Base-by-base conservation (phyloP, 2,888 invertebrate genomes). In the Pterostichus niger region DNA sequence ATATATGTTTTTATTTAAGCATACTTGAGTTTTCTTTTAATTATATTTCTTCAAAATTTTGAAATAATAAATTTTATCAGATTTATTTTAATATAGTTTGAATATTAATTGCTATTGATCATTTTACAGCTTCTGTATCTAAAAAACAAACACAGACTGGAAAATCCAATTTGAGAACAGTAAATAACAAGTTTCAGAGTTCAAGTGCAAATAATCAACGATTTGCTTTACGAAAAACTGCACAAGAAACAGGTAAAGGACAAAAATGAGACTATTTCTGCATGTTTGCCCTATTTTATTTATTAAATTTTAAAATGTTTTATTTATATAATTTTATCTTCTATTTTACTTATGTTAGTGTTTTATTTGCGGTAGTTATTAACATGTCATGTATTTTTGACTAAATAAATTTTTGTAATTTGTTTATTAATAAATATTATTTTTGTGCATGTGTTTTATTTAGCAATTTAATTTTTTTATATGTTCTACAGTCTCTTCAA, bases 1-100 rank as follows among this genome's bases (percentile, higher is more conserved):
- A 77, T 54, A 52, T 77, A 61, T 61, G 17, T 77, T 59, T 77
- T 56, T 80, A 71, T 52, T 64, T 71, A 24, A 64, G 49, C 35
- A 15, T 64, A 15, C 31, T 71, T 13, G 64, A 64, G 64, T 52
- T 80, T 49, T 35, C n/a, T 68, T 68, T 49, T 52, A 40, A 7
- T 6, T 40, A 40, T 40, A 40, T 40, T 49, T 5, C 13, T 49
- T 49, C 49, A 13, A 49, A 49, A n/a, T 11, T n/a, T n/a, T 11
- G 2, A 49, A 9, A 46, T 46, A n/a, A n/a, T n/a, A 0, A 49
- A 49, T 24, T 31, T 61, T 17, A 61, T 31, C 11, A 13, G 10
- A 49, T 4, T 49, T 49, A 49, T 49, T n/a, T 49, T 49, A 49
- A n/a, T 49, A 11, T n/a, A 49, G 13, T 13, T 49, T 49, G 1